These are phyloP conservation scores for Chrysopilus asiliformis DNA, from an alignment of 2,888 invertebrate genomes.

Conservation along the genomic window DNA sequence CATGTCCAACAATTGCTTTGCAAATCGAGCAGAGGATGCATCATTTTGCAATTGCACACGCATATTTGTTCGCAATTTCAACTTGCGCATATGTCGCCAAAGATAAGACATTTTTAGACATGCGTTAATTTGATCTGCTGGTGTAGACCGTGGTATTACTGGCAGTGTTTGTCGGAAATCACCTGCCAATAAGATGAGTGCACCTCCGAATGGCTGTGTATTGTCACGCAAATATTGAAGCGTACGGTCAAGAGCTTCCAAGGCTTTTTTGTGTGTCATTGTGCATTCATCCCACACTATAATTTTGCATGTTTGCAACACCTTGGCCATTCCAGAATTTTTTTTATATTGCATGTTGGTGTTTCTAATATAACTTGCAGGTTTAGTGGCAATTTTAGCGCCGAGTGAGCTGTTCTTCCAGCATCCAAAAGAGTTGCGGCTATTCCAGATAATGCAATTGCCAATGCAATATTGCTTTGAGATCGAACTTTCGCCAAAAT, in stretches of 20 bases:
- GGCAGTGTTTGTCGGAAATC: too few species aligned
- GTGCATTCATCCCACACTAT: slow-evolving; percentile 23
- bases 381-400: too few species aligned
- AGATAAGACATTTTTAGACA: slow-evolving; percentile 3
- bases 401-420: slow-evolving; percentile 24
- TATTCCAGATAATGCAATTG: slow-evolving; percentile 33
- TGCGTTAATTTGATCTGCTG: slow-evolving; percentile 16
- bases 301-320: slow-evolving; percentile 19
- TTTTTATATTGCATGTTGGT: too few species aligned
- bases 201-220: slow-evolving; percentile 13
- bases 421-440: slow-evolving; percentile 27
- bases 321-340: slow-evolving; percentile 21
- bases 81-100: slow-evolving; percentile 7
- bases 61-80: slow-evolving; percentile 6
- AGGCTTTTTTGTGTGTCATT: slow-evolving; percentile 21
- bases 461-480: slow-evolving; percentile 23
- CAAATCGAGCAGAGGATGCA: slow-evolving; percentile 4
- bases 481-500: slow-evolving; percentile 24
- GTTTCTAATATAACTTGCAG: too few species aligned
- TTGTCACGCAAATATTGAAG: slow-evolving; percentile 17
- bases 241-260: slow-evolving; percentile 20
- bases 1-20: too few species aligned
- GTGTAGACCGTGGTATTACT: slow-evolving; percentile 16
- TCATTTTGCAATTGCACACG: slow-evolving; percentile 5
- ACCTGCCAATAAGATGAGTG: slow-evolving; percentile 17